Percentiles rank a stretch among this genome's conserved stretches.
Evolutionary conservation across 2,888 invertebrate species (phyloP).

Genomic region (Phaedon cochleariae): DNA sequence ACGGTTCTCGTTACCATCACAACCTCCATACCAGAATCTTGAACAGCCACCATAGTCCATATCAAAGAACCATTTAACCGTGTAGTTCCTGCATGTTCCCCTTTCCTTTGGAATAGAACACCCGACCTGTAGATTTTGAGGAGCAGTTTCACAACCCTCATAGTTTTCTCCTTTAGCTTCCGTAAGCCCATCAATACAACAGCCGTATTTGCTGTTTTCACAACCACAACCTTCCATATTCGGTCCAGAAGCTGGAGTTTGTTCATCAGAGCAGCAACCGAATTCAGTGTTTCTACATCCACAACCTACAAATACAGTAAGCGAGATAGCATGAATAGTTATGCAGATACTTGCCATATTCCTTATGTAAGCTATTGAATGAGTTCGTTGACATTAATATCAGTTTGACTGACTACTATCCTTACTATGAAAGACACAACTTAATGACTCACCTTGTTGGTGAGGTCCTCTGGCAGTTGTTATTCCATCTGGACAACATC

Average conservation of each 20-base stretch:
- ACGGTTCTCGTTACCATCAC: slow-evolving; percentile 87
- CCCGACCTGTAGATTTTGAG: slow-evolving; percentile 72
- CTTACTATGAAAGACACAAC: not conserved
- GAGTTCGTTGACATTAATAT: not conserved
- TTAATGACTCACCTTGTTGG: slow-evolving; percentile 64
- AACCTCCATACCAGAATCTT: slow-evolving; percentile 93
- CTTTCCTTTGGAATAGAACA: slow-evolving; percentile 78
- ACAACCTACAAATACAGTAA: slow-evolving; percentile 67
- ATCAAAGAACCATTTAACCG: slow-evolving; percentile 89
- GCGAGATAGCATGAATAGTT: not conserved
- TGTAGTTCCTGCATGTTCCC: slow-evolving; percentile 83
- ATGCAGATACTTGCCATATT: not conserved
- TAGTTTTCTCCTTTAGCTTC: slow-evolving; percentile 84
- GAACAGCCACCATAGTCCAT: slow-evolving; percentile 89
- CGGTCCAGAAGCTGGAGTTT: slow-evolving; percentile 81
- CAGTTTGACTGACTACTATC: too few relatives aligned
- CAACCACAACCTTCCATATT: slow-evolving; percentile 84
- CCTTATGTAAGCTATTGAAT: not conserved
- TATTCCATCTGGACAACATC: slow-evolving; percentile 88
- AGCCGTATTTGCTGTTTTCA: slow-evolving; percentile 80
- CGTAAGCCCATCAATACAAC: slow-evolving; percentile 84
- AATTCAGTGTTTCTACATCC: slow-evolving; percentile 78
- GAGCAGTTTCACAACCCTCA: slow-evolving; percentile 80
- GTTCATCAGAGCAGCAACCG: slow-evolving; percentile 86
- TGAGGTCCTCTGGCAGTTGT: slow-evolving; percentile 78